Conservation (phyloP, 2,797 vertebrate genomes). For the Decapterus maruadsi region DNA sequence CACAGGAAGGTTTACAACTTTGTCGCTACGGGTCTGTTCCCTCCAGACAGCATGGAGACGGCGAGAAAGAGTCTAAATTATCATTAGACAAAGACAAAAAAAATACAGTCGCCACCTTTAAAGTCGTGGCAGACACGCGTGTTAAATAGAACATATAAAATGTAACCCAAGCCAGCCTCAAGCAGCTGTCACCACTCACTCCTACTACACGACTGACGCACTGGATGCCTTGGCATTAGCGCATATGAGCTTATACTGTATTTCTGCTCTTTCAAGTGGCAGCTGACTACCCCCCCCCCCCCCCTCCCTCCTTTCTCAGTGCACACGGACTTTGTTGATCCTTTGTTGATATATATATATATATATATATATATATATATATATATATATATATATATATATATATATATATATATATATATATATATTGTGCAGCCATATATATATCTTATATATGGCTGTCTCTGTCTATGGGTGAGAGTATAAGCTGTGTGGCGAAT, state of each 20-base stretch:
- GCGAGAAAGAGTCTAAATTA: constrained; percentile 30
- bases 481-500: constrained; percentile 90
- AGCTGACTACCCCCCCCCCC: constrained; percentile 30
- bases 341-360: constrained; percentile 24
- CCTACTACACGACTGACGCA: constrained; percentile 10
- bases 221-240: constrained; percentile 33
- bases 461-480: constrained; percentile 69
- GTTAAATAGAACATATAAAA: constrained; percentile 8
- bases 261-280: constrained; percentile 48
- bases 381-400: constrained; percentile 5
- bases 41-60: constrained; percentile 57
- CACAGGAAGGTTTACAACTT: constrained; percentile 57
- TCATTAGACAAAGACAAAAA: constrained; percentile 28
- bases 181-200: constrained; percentile 45
- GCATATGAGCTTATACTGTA: constrained; percentile 22
- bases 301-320: neutral
- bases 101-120: constrained; percentile 11
- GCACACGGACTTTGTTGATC: constrained; percentile 41
- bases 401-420: neutral
- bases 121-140: constrained; percentile 16
- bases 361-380: constrained; percentile 24
- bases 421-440: too few species aligned
- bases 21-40: constrained; percentile 64
- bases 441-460: constrained; percentile 84
- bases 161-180: neutral